These are phyloP conservation scores for Hyposmocoma kahamanoa DNA, from an alignment of 1,140 invertebrate genomes.

Conservation along the genomic window DNA sequence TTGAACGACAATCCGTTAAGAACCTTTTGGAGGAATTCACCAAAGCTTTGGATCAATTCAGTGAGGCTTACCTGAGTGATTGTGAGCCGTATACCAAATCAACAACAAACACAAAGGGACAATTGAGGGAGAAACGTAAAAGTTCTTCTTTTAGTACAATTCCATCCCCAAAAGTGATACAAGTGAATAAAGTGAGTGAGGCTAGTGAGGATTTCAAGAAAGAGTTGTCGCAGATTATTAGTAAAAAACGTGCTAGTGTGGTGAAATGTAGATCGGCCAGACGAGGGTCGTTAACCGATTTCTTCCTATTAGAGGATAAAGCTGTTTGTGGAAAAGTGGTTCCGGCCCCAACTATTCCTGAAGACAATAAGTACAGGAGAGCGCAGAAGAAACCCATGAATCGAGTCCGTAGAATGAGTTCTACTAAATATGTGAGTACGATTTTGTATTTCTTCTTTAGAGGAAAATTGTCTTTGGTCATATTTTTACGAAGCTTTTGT, in stretches of 20 bases:
- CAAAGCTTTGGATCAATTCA: constrained; percentile 55
- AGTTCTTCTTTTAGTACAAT: constrained; percentile 50
- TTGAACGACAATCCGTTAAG: constrained; percentile 49
- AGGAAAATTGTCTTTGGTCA: too few relatives aligned
- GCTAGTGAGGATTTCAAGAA: constrained; percentile 53
- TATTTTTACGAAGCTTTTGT: too few relatives aligned
- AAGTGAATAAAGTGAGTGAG: constrained; percentile 45
- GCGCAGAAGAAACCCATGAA: constrained; percentile 53
- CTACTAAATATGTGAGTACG: constrained; percentile 67
- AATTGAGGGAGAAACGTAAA: constrained; percentile 37
- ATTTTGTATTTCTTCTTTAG: constrained; percentile 13
- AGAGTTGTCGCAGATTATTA: constrained; percentile 42
- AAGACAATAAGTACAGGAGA: constrained; percentile 45
- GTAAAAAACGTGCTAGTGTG: constrained; percentile 30
- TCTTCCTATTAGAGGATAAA: constrained; percentile 56
- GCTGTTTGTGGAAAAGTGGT: constrained; percentile 2
- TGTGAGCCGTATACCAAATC: constrained; percentile 57
- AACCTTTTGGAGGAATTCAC: constrained; percentile 56
- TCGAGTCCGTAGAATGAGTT: constrained; percentile 55
- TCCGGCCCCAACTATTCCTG: constrained; percentile 9
- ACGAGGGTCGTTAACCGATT: constrained; percentile 59
- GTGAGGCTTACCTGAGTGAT: constrained; percentile 62
- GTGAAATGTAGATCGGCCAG: constrained; percentile 17
- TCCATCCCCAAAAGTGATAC: constrained; percentile 53
- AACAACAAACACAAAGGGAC: constrained; percentile 16